Conservation (phyloP, 2,113 vertebrate species). For the Lepidothrix coronata region DNA sequence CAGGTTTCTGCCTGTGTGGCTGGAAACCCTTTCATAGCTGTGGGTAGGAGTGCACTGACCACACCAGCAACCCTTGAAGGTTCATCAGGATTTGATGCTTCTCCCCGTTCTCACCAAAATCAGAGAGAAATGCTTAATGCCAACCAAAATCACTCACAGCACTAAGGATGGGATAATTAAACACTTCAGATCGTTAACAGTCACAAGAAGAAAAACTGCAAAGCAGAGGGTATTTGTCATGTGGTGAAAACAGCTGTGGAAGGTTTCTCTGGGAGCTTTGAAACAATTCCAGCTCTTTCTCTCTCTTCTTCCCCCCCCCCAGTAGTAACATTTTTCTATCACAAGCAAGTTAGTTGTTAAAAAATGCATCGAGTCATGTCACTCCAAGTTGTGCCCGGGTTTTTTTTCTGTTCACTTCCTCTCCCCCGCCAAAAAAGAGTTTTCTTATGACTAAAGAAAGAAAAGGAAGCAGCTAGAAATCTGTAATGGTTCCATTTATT, state of each 20-base stretch:
- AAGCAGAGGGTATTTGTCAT: neutral
- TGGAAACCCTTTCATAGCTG: neutral
- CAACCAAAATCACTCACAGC: neutral
- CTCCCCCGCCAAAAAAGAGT: neutral
- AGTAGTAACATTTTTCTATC: neutral
- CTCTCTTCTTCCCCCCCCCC: too few relatives aligned
- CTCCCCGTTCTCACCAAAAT: neutral
- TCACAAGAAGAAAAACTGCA: neutral
- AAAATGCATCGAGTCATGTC: neutral
- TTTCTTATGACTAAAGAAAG: neutral
- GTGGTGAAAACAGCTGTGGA: neutral
- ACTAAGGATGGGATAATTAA: neutral
- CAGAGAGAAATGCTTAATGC: neutral
- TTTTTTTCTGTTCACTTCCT: neutral
- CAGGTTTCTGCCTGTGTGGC: neutral
- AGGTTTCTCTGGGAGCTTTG: neutral
- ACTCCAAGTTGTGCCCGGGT: neutral
- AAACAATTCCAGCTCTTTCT: neutral
- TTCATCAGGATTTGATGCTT: neutral
- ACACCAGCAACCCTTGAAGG: accelerated
- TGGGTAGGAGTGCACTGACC: neutral
- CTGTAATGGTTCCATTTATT: conserved; percentile 89
- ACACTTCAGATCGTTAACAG: neutral
- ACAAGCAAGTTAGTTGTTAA: neutral
- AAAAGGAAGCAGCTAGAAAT: conserved; percentile 57